Evolutionary conservation across 2,888 invertebrate species (phyloP), one percentile per base, ranked within the genome.

Genomic region (Rotaria magnacalcarata): DNA sequence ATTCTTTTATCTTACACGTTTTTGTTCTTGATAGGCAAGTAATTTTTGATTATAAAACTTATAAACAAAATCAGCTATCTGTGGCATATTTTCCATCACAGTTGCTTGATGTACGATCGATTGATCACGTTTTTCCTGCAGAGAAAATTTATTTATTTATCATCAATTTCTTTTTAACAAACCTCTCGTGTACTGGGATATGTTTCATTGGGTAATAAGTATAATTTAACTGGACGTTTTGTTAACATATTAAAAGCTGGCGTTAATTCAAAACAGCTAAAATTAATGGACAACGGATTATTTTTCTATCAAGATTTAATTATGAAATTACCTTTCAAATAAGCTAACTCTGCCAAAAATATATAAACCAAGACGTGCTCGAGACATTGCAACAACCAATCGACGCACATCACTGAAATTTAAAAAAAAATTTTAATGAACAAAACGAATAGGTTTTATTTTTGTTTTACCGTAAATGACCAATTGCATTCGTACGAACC

Each of bases 311-410:
- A 4, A 8, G 52, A 52, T 10, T 67, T 5, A 27, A 67, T 34
- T 34, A 67, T 27, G 10, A 16, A 99, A 92, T 97, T 67, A 67
- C 67, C 67, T 97, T 90, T 95, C 94, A 92, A 99, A 99, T 84
- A 99, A 93, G 5, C 94, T 93, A 2, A 95, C 95, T 85, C 98
- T 92, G 0, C 96, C 98, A 92, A 99, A 97, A 54, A 99, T 94
- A 90, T 98, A 99, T 0, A 99, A 93, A 0, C 99, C 99, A 43
- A 99, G 94, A 21, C 99, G 93, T 0, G 99, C 98, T 89, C 99
- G 94, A 86, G 98, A 99, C 94, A 99, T 96, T 7, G 99, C 99
- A 7, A 99, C 99, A 80, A 99, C 95, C 88, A 99, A 93, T 90
- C 99, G 94, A 16, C 99, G 93, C 0, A 98, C 95, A 92, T 99